A percentile compares a stretch with the other conserved stretches of the same genome.
Evolutionary conservation across 2,888 invertebrate species (phyloP).

Genomic region (Lottia gigantea): DNA sequence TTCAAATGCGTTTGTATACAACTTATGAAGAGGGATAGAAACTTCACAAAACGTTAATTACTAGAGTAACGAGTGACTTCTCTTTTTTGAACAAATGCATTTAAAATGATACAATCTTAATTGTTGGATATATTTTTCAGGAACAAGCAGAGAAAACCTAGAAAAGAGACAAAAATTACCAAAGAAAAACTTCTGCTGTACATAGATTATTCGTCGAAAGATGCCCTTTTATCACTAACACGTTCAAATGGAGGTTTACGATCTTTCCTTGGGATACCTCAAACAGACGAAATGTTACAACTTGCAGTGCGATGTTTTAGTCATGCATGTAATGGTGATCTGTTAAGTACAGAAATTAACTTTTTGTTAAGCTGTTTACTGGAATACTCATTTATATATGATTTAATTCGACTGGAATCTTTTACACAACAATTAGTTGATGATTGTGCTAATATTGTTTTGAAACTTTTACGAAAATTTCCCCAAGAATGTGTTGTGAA

Average conservation of each 20-base stretch:
- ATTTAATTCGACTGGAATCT: neutral
- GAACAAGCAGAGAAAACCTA: no score
- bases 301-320: slow-evolving; percentile 18
- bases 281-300: neutral
- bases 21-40: no score
- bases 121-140: no score
- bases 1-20: no score
- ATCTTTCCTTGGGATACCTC: neutral
- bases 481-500: neutral
- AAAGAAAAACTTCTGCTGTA: neutral
- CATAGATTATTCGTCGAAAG: neutral
- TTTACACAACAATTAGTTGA: neutral
- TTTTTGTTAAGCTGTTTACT: slow-evolving; percentile 6
- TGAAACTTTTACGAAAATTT: neutral
- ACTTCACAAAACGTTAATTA: no score
- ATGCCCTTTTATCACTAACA: neutral
- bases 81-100: no score
- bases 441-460: neutral
- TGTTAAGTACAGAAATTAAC: slow-evolving; percentile 9
- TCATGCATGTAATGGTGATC: slow-evolving; percentile 17
- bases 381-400: slow-evolving; percentile 10
- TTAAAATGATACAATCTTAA: no score
- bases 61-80: no score
- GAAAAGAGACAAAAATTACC: neutral
- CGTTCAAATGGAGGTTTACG: neutral